Evolutionary conservation across 2,113 vertebrate species (phyloP), one percentile per base, ranked within the genome.

Genomic region (Cranoglanis bouderius): DNA sequence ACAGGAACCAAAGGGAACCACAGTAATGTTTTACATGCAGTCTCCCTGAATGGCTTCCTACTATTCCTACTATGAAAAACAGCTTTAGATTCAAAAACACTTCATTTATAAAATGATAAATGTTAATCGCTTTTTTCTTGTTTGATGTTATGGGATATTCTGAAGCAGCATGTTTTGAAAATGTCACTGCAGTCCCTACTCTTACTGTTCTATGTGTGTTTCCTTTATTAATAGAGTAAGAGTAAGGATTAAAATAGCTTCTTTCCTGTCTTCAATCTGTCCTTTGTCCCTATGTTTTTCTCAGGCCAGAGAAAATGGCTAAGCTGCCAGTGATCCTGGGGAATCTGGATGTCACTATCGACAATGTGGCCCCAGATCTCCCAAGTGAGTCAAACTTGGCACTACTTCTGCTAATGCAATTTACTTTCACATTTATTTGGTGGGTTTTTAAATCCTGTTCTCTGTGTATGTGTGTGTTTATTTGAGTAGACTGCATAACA

Each of bases 281-380:
- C 35, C 65, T 85, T 40, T 87, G 88, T 88, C 86, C 10, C 92
- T 91, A 85, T 93, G 92, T 93, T 90, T 51, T 9, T 89, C 83
- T 93, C 59, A 99, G 98, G 94, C 98, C 97, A 88, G 98, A 99
- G 94, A 99, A 98, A 95, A 98, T 99, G 98, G 96, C 97, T 90
- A 99, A 99, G 92, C 96, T 99, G 91, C 98, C 98, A 84, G 97
- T 99, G 93, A 98, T 99, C 96, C 95, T 99, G 90, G 98, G 98
- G 95, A 99, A 99, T 93, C 95, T 99, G 86, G 98, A 99, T 92
- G 97, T 99, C 91, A 99, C 96, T 87, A 98, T 99, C 84, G 98
- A 99, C 94, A 97, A 96, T 4, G 96, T 99, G 86, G 96, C 98
- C 89, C 97, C 97, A 55, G 97, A 99, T 94, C 96, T 98, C 93